Conservation (phyloP, 2,113 vertebrate species). For the Colaptes auratus region DNA sequence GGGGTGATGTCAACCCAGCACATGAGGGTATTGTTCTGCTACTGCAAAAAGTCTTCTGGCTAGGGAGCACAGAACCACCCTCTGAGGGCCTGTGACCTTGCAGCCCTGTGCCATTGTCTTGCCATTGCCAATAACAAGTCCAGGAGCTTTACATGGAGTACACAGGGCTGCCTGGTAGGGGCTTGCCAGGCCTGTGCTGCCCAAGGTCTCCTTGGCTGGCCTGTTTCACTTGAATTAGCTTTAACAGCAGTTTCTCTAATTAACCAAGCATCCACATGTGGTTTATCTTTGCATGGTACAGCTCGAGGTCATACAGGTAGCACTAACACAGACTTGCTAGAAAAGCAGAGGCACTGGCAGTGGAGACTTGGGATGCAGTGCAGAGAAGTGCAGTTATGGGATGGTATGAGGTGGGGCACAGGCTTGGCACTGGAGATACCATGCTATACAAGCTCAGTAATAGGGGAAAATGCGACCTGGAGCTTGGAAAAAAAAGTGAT, state of each 20-base stretch:
- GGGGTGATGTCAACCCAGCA: too few species aligned
- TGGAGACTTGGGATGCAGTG: fast-evolving
- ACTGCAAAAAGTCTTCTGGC: neutral
- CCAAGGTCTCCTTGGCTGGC: neutral
- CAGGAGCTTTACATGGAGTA: neutral
- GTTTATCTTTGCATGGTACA: neutral
- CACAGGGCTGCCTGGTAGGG: neutral
- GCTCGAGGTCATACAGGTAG: neutral
- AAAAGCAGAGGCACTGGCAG: neutral
- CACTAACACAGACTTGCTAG: too few species aligned
- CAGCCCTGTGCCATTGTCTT: neutral
- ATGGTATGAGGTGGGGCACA: neutral
- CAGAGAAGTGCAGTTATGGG: neutral
- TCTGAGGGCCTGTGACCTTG: neutral
- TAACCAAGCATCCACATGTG: neutral
- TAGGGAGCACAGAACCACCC: neutral
- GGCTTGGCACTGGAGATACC: neutral
- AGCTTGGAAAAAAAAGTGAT: neutral
- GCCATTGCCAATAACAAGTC: neutral
- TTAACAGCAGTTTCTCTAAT: neutral
- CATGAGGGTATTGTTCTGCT: neutral
- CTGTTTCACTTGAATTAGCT: neutral
- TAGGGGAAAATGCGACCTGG: neutral
- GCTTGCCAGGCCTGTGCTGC: neutral
- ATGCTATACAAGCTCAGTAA: neutral